These are phyloP conservation scores for Myotis findleyi DNA, from an alignment of 2,797 vertebrate genomes.

Conservation along the genomic window DNA sequence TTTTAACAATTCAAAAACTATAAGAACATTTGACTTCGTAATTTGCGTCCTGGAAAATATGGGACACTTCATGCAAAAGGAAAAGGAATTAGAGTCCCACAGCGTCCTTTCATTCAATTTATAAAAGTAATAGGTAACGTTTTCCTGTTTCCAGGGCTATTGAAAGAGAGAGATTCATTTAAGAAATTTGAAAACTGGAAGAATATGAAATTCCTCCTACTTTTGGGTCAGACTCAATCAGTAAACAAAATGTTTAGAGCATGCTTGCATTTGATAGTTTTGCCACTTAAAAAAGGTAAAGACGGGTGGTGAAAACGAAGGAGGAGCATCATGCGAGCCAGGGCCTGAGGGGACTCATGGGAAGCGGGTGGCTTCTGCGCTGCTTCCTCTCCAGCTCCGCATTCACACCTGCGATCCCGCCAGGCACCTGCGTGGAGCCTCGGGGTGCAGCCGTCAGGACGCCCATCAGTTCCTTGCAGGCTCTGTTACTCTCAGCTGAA, in stretches of 20 bases:
- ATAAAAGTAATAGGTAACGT: neutral
- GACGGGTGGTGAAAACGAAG: neutral
- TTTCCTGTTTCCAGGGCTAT: neutral
- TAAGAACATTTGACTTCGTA: neutral
- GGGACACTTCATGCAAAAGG: neutral
- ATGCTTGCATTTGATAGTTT: neutral
- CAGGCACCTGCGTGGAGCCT: no score
- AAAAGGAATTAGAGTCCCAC: neutral
- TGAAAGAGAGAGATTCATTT: neutral
- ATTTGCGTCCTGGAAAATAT: constrained; percentile 2
- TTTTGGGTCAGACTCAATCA: neutral
- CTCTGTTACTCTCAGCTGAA: neutral
- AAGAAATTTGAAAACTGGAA: neutral
- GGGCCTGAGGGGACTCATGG: neutral
- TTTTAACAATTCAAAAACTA: constrained; percentile 23
- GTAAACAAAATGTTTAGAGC: neutral
- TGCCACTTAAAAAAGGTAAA: neutral
- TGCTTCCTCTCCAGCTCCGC: neutral
- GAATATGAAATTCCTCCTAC: neutral
- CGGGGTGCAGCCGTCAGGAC: neutral
- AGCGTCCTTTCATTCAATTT: neutral
- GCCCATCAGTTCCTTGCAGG: neutral
- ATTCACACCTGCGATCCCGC: neutral
- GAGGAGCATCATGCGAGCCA: neutral
- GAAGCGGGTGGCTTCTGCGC: neutral